Base-by-base conservation (phyloP, 2,888 invertebrate genomes). In the Ennomos erosarius region DNA sequence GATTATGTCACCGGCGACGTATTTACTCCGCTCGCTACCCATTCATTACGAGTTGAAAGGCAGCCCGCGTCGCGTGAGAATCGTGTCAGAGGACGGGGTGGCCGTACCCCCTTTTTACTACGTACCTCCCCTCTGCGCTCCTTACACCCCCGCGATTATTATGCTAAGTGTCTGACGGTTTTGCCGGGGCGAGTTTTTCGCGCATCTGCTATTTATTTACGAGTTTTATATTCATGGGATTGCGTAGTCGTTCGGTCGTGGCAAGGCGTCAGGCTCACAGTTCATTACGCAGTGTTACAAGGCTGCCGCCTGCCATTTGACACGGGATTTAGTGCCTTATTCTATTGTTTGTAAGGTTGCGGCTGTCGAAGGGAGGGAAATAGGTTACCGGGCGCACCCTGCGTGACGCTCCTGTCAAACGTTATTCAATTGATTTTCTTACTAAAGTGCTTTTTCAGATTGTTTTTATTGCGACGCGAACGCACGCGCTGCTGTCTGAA, bases 181-280 rank as follows among this genome's bases (percentile, higher is more conserved):
- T 80, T 76, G 79, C 74, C 85, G 85, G 90, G 90, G 88, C 82
- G 89, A 88, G 81, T 88, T 90, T 90, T 92, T 90, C 90, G 90
- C 90, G 89, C 92, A 91, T 92, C 92, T 91, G 91, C 89, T 92
- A 91, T 92, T 91, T 92, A 91, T 90, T 92, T 92, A 90, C 88
- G 88, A 86, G 86, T 82, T 91, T 90, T 90, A 88, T 90, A 92
- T 91, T 92, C 91, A 91, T 91, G 74, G 87, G 84, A 84, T 86
- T 88, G 84, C 79, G 82, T 67, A 81, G 79, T 76, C 78, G 81
- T 74, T 83, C 82, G 81, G 71, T 81, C 81, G 82, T 82, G 78
- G 82, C 78, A 75, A 82, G 79, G 79, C 84, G 83, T 81, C 82
- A 79, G 75, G 74, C 81, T 85, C 81, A 85, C 90, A 86, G 87